Base-by-base conservation (phyloP, 2,113 vertebrate genomes). In the Oncorhynchus mykiss region DNA sequence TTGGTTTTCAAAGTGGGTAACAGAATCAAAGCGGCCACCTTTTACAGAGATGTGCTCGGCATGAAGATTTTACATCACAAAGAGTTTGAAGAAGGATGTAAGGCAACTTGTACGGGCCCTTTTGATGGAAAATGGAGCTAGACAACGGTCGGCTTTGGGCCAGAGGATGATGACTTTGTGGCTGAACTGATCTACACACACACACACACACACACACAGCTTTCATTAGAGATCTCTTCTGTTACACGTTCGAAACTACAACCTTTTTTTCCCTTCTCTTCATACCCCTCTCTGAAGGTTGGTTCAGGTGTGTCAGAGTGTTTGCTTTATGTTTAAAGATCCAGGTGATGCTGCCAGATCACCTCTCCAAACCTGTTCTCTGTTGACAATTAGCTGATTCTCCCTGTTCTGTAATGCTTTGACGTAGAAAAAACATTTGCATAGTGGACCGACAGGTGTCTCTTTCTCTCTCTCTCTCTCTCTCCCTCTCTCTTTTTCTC, bases 391-490 rank as follows among this genome's bases (percentile, higher is more conserved):
- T 70, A 51, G 77, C 74, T 87, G 79, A 85, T 90, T 75, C 72
- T 70, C 67, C 67, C 79, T 82, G 83, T 72, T 69, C 83, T 76
- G 67, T 76, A 65, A 51, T 9, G 69, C 87, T 91, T 90, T 88
- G 2, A 11, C 9, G 9, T 45, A 45, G 8, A 45, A 45, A 31
- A 45, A 45, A 45, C 9, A 45, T 88, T 81, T 90, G 82, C 82
- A 88, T 89, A 79, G 82, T 80, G 73, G 67, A 88, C 76, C 66
- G 29, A 64, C 68, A 85, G 78, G 76, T 82, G 69, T 84, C 70
- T 72, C 16, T 34, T 1, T 7, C 0, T 7, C 31, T 34, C 31
- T 1, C 31, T 34, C 31, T 1, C 31, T 34, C 31, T 6, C 31
- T 7, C 31, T 5, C 29, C 5, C 7, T 11, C 7, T 39, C 29